phyloP scores from a whole-genome alignment of 1,140 invertebrate genomes.

The Pteromalus puparum region DNA sequence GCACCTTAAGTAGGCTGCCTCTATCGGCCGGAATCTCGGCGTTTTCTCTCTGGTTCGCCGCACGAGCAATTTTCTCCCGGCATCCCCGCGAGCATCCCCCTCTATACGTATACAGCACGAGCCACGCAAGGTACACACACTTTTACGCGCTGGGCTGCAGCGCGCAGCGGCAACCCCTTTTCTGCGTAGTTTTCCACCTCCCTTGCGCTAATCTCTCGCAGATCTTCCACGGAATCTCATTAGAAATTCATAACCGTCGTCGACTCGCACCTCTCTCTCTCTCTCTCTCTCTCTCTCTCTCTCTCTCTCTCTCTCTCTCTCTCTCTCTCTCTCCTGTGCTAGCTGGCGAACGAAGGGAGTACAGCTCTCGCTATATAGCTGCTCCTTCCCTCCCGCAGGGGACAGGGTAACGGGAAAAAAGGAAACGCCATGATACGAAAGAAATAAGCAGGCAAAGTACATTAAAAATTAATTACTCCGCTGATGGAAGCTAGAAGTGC shows the following conservation, averaged over 20 bases:
- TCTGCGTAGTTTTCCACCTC: background rate
- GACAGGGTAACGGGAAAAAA: slow-evolving; percentile 64
- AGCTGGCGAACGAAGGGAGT: background rate
- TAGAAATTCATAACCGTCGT: slow-evolving; percentile 76
- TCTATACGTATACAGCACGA: too few relatives aligned
- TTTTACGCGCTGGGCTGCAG: too few relatives aligned
- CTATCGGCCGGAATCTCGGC: slow-evolving; percentile 25
- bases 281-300: too few relatives aligned
- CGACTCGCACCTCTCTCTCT: slow-evolving; percentile 49
- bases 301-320: too few relatives aligned
- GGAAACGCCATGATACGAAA: slow-evolving; percentile 71
- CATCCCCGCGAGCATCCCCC: slow-evolving; percentile 52
- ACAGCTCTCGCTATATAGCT: background rate
- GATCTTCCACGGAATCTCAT: slow-evolving; percentile 75
- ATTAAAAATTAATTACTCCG: slow-evolving; percentile 77
- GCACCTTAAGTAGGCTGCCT: slow-evolving; percentile 24
- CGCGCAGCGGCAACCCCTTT: background rate
- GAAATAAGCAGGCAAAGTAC: slow-evolving; percentile 75
- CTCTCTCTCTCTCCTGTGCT: too few relatives aligned
- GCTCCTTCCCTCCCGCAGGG: slow-evolving; percentile 47
- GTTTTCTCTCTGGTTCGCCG: slow-evolving; percentile 55
- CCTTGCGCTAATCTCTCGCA: slow-evolving; percentile 73
- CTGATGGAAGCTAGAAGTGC: slow-evolving; percentile 75
- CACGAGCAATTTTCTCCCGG: slow-evolving; percentile 61
- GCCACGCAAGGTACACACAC: slow-evolving; percentile 65